Conservation (phyloP, 2,113 vertebrate genomes). For the Festucalex cinctus region DNA sequence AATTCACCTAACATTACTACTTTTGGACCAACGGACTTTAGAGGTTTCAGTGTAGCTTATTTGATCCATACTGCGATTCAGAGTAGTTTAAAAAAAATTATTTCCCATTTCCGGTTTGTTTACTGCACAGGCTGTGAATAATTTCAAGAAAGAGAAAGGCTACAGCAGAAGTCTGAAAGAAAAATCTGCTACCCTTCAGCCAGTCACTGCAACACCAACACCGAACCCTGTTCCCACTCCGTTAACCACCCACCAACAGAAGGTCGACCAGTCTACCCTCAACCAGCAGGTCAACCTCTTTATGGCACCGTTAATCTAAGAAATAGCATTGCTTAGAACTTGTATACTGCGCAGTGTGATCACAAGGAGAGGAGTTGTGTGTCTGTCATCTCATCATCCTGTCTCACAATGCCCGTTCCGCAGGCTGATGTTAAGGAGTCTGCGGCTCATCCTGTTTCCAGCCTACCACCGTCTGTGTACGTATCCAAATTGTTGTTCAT, state of each 20-base stretch:
- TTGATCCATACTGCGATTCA: background rate
- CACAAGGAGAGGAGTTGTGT: background rate
- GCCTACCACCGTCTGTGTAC: constrained; percentile 60
- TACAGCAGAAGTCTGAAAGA: constrained; percentile 76
- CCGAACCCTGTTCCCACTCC: constrained; percentile 55
- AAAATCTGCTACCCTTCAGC: constrained; percentile 5
- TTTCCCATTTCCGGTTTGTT: background rate
- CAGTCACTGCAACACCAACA: constrained; percentile 64
- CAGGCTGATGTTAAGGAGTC: constrained; percentile 42
- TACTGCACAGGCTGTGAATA: constrained; percentile 85
- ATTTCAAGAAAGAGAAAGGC: constrained; percentile 90
- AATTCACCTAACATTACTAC: too few relatives aligned
- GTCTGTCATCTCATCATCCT: background rate
- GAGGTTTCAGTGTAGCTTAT: background rate
- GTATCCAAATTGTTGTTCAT: background rate
- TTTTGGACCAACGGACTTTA: background rate
- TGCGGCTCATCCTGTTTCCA: constrained; percentile 46
- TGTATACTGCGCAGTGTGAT: background rate
- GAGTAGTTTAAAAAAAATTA: background rate
- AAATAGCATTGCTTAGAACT: background rate
- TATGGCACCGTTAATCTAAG: constrained; percentile 12
- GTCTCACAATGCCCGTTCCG: constrained; percentile 60
- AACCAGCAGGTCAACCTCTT: constrained; percentile 73
- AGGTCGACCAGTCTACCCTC: constrained; percentile 69
- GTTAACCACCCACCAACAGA: constrained; percentile 56